Evolutionary conservation across 2,113 vertebrate species (phyloP).

Genomic region (Melanotaenia duboulayi): DNA sequence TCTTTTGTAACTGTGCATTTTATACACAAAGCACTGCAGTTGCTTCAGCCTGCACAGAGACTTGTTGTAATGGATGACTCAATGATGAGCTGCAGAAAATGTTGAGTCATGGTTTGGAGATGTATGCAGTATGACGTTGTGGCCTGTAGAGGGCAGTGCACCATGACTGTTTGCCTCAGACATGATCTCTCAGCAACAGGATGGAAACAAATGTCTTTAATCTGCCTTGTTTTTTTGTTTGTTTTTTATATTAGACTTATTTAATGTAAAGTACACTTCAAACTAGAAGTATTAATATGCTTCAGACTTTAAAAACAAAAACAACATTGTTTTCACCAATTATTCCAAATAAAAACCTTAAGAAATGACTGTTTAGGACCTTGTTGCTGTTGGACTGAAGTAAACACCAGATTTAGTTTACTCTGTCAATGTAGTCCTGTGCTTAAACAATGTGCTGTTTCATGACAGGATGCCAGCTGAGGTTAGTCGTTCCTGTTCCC

Average conservation of each 20-base stretch:
- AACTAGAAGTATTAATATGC: background rate
- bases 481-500: slow-evolving; percentile 6
- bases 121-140: background rate
- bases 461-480: slow-evolving; percentile 44
- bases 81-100: slow-evolving; percentile 44
- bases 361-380: background rate
- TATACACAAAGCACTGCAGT: slow-evolving; percentile 19
- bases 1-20: slow-evolving; percentile 9
- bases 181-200: background rate
- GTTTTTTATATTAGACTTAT: background rate
- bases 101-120: slow-evolving; percentile 71
- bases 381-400: background rate
- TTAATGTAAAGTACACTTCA: background rate
- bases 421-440: slow-evolving; percentile 8
- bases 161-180: background rate
- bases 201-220: background rate
- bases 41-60: background rate
- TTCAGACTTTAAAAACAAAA: background rate
- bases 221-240: background rate
- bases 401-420: slow-evolving; percentile 55
- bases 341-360: background rate
- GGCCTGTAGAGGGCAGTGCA: slow-evolving; percentile 44
- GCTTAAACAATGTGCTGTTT: slow-evolving; percentile 24
- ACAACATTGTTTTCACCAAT: background rate
- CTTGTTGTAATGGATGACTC: slow-evolving; percentile 32